Percentiles rank a stretch among this genome's conserved stretches.
phyloP scores from a whole-genome alignment of 1,140 invertebrate genomes.

The Platyscapa corneri region DNA sequence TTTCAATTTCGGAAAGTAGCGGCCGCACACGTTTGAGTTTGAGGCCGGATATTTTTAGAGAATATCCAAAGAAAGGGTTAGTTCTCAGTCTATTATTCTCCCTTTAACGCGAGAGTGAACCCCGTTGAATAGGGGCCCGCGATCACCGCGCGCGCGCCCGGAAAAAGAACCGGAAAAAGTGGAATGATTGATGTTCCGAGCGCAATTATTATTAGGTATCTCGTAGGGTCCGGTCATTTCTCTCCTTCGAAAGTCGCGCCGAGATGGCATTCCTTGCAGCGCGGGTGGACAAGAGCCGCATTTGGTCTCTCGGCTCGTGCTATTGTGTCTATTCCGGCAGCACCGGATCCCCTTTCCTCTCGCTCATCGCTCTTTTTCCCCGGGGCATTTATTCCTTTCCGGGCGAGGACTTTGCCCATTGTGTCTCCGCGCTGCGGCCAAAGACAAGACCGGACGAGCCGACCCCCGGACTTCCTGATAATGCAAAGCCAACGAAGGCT shows the following conservation, averaged over 20 bases:
- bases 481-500: background rate
- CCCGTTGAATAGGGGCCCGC: background rate
- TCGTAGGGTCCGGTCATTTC: background rate
- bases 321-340: slow-evolving; percentile 11
- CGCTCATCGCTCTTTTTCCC: slow-evolving; percentile 13
- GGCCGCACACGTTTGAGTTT: no score
- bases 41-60: no score
- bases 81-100: background rate
- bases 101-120: background rate
- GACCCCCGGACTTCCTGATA: slow-evolving; percentile 25
- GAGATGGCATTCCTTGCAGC: slow-evolving; percentile 1
- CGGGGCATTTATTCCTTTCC: slow-evolving; percentile 31
- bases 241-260: slow-evolving; percentile 15
- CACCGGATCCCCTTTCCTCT: background rate
- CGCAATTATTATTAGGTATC: slow-evolving; percentile 35
- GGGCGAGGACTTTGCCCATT: slow-evolving; percentile 26
- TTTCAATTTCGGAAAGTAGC: background rate
- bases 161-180: background rate
- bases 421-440: slow-evolving; percentile 21
- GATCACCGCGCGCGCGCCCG: no score
- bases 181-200: background rate
- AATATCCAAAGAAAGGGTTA: no score
- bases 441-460: slow-evolving; percentile 42
- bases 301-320: background rate
- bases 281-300: background rate